Evolutionary conservation across 2,113 vertebrate genomes (phyloP).

Genomic region (Castor canadensis): DNA sequence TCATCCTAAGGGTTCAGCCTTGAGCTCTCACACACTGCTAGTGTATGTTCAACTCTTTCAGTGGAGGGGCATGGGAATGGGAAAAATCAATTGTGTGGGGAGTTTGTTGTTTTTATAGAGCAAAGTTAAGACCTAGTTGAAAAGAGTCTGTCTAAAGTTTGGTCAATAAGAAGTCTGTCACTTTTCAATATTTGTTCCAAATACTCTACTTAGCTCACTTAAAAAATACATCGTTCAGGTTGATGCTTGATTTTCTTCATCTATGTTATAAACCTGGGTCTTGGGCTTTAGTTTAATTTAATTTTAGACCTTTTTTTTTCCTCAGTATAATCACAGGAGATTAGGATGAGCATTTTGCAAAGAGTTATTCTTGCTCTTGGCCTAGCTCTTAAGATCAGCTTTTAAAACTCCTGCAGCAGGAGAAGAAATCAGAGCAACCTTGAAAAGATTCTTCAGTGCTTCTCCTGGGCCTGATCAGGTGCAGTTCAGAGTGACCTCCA

Average conservation of each 20-base stretch:
- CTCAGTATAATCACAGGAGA: not conserved
- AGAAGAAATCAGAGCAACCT: not conserved
- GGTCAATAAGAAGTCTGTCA: not conserved
- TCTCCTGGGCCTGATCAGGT: not conserved
- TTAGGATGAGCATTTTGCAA: not conserved
- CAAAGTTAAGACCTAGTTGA: not conserved
- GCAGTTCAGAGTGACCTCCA: not conserved
- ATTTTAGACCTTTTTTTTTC: constrained; percentile 7
- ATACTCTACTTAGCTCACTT: not conserved
- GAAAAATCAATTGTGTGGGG: not conserved
- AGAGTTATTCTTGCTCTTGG: not conserved
- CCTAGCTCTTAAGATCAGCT: not conserved
- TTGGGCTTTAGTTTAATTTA: not conserved
- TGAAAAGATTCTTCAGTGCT: not conserved
- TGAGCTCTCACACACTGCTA: not conserved
- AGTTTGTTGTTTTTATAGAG: not conserved
- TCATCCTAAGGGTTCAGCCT: not conserved
- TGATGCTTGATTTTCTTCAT: not conserved
- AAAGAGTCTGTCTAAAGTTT: not conserved
- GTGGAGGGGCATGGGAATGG: accelerated
- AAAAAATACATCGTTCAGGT: not conserved
- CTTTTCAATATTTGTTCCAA: not conserved
- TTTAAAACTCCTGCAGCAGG: not conserved
- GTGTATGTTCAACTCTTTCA: not conserved
- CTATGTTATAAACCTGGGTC: not conserved